These are phyloP conservation scores for Paradoxurus hermaphroditus DNA, from an alignment of 2,113 vertebrate species.

Conservation along the genomic window DNA sequence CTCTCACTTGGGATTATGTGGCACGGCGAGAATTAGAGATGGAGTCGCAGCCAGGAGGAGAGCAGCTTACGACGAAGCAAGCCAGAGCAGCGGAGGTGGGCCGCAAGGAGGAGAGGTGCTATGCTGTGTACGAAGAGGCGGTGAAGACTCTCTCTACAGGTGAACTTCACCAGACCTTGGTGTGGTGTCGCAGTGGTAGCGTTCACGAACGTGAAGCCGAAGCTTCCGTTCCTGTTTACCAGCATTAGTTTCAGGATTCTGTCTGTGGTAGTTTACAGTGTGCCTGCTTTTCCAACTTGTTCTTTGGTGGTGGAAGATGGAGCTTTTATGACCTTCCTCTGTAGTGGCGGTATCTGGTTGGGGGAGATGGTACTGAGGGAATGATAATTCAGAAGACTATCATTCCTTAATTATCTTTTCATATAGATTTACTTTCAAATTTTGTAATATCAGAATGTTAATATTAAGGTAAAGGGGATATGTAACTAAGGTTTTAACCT, in stretches of 20 bases:
- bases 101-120: conserved; percentile 89
- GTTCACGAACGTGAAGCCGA: background rate
- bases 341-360: background rate
- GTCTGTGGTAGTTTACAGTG: background rate
- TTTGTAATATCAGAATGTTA: background rate
- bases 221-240: background rate
- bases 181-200: fast-evolving
- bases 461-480: background rate
- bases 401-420: background rate
- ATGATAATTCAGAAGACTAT: background rate
- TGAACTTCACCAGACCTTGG: conserved; percentile 56
- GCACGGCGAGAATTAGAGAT: conserved; percentile 90
- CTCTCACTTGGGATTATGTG: conserved; percentile 93
- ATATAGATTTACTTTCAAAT: background rate
- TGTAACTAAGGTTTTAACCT: background rate
- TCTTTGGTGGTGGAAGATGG: background rate
- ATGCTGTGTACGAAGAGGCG: conserved; percentile 93
- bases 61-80: conserved; percentile 79
- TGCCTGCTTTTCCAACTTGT: background rate
- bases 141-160: conserved; percentile 87
- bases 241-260: background rate
- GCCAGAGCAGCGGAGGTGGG: conserved; percentile 84
- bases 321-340: background rate
- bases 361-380: background rate
- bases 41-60: conserved; percentile 70